Conservation (phyloP, 64 coral and sea anemone genomes). For the Cladopsammia gracilis region DNA sequence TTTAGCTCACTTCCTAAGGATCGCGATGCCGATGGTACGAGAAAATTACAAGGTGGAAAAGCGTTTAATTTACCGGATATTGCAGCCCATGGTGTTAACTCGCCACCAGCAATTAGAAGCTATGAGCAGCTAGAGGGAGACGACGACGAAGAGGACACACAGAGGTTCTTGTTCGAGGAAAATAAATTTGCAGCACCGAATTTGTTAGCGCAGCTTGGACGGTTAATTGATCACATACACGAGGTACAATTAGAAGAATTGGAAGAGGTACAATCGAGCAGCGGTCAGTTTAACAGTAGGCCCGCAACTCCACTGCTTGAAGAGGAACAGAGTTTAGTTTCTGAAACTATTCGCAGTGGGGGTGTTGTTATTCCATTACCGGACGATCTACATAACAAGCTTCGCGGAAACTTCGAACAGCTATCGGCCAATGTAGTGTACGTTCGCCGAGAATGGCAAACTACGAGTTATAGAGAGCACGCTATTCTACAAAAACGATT, state of each 20-base stretch:
- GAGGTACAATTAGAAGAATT: conserved; percentile 78
- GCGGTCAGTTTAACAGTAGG: conserved; percentile 43
- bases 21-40: conserved; percentile 56
- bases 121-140: conserved; percentile 88
- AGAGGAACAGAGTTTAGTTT: conserved; percentile 71
- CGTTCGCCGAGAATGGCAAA: conserved; percentile 96
- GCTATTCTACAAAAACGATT: conserved; percentile 79
- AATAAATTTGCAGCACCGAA: conserved; percentile 99
- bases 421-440: conserved; percentile 79
- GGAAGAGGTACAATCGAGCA: conserved; percentile 74
- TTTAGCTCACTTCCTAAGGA: conserved; percentile 27
- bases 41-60: conserved; percentile 53
- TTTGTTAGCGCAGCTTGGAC: conserved; percentile 88
- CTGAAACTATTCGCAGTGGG: conserved; percentile 69
- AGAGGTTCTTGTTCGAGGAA: conserved; percentile 97
- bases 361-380: conserved; percentile 86
- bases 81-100: conserved; percentile 53
- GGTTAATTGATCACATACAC: conserved; percentile 88
- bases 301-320: not conserved
- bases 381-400: conserved; percentile 80
- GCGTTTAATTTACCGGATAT: conserved; percentile 73
- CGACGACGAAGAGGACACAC: conserved; percentile 98
- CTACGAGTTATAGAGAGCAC: conserved; percentile 90
- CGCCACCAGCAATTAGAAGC: conserved; percentile 69
- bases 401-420: conserved; percentile 87